phyloP scores from a whole-genome alignment of 2,113 vertebrate genomes.

The Psophia crepitans region DNA sequence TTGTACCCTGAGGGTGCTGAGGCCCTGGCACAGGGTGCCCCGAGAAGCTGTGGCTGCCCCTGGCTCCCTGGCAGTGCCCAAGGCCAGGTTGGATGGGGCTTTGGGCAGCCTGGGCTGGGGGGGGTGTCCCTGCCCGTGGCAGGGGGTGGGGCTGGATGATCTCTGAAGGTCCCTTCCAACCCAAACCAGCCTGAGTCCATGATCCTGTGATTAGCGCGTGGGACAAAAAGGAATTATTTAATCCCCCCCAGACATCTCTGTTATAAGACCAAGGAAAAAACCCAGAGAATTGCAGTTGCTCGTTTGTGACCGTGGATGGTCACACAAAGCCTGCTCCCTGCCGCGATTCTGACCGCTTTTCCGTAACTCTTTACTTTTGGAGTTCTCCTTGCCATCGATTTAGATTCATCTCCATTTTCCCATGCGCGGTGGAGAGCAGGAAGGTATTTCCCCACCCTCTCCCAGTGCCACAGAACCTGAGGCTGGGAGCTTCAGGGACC shows the following conservation, averaged over 20 bases:
- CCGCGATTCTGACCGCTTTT: background rate
- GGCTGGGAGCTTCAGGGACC: background rate
- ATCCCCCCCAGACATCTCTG: background rate
- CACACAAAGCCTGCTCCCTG: too few species aligned
- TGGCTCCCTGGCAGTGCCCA: too few species aligned
- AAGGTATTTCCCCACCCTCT: background rate
- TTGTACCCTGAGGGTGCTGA: background rate
- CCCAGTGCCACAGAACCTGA: background rate
- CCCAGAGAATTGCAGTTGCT: background rate
- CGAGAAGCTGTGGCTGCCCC: too few species aligned
- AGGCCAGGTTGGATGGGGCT: too few species aligned
- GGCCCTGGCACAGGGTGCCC: background rate
- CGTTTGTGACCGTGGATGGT: too few species aligned
- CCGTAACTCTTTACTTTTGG: background rate
- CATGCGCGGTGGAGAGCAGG: rapidly evolving
- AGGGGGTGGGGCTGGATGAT: background rate
- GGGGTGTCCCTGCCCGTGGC: background rate
- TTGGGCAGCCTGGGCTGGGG: background rate
- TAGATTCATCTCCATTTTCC: background rate
- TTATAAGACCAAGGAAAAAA: rapidly evolving
- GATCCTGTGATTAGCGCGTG: background rate
- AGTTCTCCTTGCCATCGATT: background rate
- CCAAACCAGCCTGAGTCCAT: background rate
- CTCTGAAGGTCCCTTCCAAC: background rate
- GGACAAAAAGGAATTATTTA: background rate